Evolutionary conservation across 2,113 vertebrate genomes (phyloP), one percentile per base, ranked within the genome.

Genomic region (Astur gentilis): DNA sequence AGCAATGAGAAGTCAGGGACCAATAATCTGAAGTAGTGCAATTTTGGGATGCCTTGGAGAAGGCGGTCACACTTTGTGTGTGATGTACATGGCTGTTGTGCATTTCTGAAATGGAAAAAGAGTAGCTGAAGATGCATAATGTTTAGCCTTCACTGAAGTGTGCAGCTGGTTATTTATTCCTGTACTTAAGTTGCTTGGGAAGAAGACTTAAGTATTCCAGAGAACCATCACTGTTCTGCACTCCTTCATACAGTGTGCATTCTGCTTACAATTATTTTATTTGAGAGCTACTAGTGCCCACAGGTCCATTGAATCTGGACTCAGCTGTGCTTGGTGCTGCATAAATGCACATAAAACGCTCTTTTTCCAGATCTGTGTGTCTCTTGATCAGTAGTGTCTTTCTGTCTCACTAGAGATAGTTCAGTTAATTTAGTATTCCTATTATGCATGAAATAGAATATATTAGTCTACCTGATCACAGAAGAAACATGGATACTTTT

Each of bases 11-110:
- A 64, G 82, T 21, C 65, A 5, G 83, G 90, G 75, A 9, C 14
- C 62, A 0, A 0, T 5, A 27, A 23, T 12, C 3, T 0, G 2
- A 34, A 82, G 7, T 1, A 26, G 73, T 6, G 61, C 21, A 4
- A 7, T 17, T 49, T 44, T 66, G 92, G 86, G 69, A 12, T 71
- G 65, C 55, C 21, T 3, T 7, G 50, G 27, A n/a, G 55, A 45
- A 71, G 70, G 21, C 2, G 3, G 26, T n/a, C 23, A 4, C 5
- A 2, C 45, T 57, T 8, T 44, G 52, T 2, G 2, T n/a, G 36
- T 25, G 20, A 12, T 3, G 26, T 6, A 9, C 49, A 0, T 0
- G 11, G 49, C 78, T 40, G 83, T 0, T 8, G 38, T 13, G 61
- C 14, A 1, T 34, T 19, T 50, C 82, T 64, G 73, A 26, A 16